phyloP scores from a whole-genome alignment of 2,113 vertebrate species.

The Hiodon tergisus region DNA sequence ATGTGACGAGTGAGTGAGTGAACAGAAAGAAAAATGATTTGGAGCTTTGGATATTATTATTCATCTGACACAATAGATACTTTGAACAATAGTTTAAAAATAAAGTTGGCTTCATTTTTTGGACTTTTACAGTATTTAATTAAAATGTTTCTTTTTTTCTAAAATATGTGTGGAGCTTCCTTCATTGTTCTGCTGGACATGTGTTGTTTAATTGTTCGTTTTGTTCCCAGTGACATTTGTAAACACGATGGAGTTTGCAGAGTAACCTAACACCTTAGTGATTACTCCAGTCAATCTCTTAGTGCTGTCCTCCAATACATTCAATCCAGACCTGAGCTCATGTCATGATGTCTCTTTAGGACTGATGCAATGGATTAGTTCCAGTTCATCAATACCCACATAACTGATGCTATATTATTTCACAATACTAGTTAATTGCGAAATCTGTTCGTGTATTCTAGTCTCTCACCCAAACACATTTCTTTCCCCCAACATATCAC shows the following conservation, averaged over 20 bases:
- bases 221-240: no score
- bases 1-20: conserved; percentile 44
- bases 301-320: neutral
- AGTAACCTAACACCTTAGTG: neutral
- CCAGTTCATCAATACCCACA: neutral
- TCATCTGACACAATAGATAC: conserved; percentile 57
- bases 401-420: neutral
- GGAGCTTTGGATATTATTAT: conserved; percentile 46
- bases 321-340: neutral
- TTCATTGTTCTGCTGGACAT: neutral
- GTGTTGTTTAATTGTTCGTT: neutral
- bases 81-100: conserved; percentile 43
- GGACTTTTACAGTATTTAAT: conserved; percentile 52
- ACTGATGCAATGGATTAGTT: neutral
- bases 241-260: no score
- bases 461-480: neutral
- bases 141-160: conserved; percentile 48
- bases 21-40: conserved; percentile 40
- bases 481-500: neutral
- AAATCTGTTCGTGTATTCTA: no score
- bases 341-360: neutral
- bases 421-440: no score
- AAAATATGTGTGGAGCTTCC: conserved; percentile 27
- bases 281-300: no score
- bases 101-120: conserved; percentile 40